Evolutionary conservation across 2,888 invertebrate species (phyloP).

Genomic region (Scaptomyza cyrtandrae): DNA sequence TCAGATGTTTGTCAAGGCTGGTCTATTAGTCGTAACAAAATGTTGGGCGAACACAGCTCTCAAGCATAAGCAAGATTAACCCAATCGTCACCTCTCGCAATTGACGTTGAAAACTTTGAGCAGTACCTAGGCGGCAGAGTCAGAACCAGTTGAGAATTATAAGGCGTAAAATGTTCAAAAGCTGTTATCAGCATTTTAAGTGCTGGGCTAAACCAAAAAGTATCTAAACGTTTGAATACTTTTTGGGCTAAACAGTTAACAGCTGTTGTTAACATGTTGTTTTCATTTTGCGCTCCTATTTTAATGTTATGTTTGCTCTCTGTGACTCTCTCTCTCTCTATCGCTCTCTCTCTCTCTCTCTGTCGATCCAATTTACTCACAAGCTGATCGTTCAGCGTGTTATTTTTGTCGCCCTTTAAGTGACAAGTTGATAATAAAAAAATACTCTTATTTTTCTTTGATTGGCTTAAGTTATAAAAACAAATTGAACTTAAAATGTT

Average conservation of each 20-base stretch:
- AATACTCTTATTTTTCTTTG: slow-evolving; percentile 9
- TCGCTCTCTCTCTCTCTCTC: neutral
- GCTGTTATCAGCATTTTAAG: neutral
- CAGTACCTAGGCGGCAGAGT: neutral
- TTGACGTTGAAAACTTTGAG: fast-evolving
- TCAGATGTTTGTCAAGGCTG: slow-evolving; percentile 81
- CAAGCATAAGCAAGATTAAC: slow-evolving; percentile 75
- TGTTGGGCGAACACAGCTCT: slow-evolving; percentile 78
- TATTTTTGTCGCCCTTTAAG: slow-evolving; percentile 31
- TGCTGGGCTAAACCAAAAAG: neutral
- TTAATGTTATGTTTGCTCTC: neutral
- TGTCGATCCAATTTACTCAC: neutral
- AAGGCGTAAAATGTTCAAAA: neutral
- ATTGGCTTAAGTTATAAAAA: neutral
- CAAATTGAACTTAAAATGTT: neutral
- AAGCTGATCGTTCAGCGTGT: neutral
- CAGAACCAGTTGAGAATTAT: slow-evolving; percentile 64
- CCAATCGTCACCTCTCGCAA: slow-evolving; percentile 80
- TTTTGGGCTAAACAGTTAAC: neutral
- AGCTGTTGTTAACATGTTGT: slow-evolving; percentile 2
- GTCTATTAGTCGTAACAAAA: slow-evolving; percentile 76
- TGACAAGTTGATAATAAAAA: slow-evolving; percentile 23
- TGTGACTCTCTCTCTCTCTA: neutral
- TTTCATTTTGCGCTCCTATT: neutral
- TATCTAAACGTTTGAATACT: no score